Percentiles rank a stretch among this genome's conserved stretches.
Conservation (phyloP, 2,888 invertebrate species). For the Limenitis camilla region DNA sequence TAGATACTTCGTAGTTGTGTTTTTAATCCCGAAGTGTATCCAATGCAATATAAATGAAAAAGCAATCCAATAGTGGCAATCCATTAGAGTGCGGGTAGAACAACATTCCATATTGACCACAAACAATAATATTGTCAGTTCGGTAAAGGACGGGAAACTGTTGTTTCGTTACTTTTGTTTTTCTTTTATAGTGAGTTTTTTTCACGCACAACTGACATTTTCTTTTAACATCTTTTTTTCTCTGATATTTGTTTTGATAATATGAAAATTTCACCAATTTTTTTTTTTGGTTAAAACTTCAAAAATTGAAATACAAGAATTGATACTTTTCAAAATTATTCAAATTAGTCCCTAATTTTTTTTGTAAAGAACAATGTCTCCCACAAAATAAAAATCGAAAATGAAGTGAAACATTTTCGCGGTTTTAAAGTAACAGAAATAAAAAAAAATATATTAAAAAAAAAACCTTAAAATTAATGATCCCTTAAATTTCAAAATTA, state of each 20-base stretch:
- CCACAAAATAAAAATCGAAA: no score
- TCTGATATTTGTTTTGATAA: no score
- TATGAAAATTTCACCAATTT: no score
- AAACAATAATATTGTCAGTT: constrained; percentile 24
- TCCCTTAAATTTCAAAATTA: no score
- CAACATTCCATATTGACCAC: constrained; percentile 13
- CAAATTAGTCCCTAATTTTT: no score
- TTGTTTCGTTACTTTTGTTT: constrained; percentile 10
- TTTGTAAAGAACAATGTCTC: no score
- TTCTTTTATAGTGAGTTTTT: neutral
- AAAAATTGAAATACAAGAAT: no score
- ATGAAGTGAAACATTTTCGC: no score
- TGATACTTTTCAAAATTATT: no score
- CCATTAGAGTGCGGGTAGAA: constrained; percentile 13
- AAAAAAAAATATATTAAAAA: no score
- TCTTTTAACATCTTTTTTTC: no score
- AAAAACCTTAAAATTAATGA: neutral
- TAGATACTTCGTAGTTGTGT: neutral
- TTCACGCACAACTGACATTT: neutral
- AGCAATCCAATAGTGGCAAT: constrained; percentile 12
- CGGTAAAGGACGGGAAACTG: constrained; percentile 4
- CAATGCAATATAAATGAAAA: neutral
- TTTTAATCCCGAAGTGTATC: neutral
- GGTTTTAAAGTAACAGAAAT: neutral
- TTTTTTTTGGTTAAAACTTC: no score